phyloP scores from a whole-genome alignment of 2,888 invertebrate genomes.

The Octonoba sinensis region DNA sequence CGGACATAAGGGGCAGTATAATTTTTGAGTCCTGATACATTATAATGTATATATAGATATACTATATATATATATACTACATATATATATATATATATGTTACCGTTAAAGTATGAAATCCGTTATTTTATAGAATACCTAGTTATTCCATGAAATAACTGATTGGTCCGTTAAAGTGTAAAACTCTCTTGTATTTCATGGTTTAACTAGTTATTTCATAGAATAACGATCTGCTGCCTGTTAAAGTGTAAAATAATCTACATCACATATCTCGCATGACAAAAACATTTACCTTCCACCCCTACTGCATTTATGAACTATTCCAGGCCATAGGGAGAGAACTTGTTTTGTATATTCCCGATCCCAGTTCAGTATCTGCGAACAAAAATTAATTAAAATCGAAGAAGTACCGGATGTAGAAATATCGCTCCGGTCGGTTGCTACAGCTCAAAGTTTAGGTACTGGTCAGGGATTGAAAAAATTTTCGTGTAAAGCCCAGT shows the following conservation, averaged over 20 bases:
- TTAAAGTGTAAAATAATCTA: too few species aligned
- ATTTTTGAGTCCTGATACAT: too few species aligned
- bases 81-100: conserved; percentile 6
- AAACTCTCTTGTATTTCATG: conserved; percentile 51
- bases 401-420: conserved; percentile 59
- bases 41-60: too few species aligned
- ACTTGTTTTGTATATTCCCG: conserved; percentile 46
- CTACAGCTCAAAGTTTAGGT: conserved; percentile 41
- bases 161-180: conserved; percentile 46
- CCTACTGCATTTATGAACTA: conserved; percentile 51
- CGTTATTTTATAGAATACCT: conserved; percentile 54
- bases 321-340: conserved; percentile 45
- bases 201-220: conserved; percentile 52
- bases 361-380: conserved; percentile 52
- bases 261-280: not conserved
- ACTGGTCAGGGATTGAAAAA: conserved; percentile 1
- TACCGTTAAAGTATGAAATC: conserved; percentile 52
- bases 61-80: too few species aligned
- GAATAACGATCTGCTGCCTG: too few species aligned
- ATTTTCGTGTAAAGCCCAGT: too few species aligned
- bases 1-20: too few species aligned
- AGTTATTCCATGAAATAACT: conserved; percentile 56
- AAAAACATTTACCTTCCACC: conserved; percentile 36
- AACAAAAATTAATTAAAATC: conserved; percentile 52
- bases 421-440: conserved; percentile 55